These are phyloP conservation scores for Actinopyga echinites DNA, from an alignment of 53 echinoderm and acorn worm species.

Conservation along the genomic window DNA sequence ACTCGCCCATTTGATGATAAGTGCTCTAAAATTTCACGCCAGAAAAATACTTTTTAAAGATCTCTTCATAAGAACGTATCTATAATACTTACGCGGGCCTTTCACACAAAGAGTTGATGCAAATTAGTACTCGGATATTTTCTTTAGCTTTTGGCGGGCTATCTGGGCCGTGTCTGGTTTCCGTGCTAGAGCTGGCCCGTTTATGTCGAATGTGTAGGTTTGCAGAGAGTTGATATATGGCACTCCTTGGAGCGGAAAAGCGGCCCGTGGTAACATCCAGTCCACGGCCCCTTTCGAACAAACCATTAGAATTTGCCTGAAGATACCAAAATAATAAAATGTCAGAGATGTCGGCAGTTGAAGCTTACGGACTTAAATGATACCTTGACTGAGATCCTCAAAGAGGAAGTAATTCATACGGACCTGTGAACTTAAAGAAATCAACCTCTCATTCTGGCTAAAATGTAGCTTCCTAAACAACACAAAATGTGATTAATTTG, in stretches of 20 bases:
- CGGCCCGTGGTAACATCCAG: slow-evolving; percentile 89
- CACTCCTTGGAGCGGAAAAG: slow-evolving; percentile 84
- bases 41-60: too few relatives aligned
- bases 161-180: not conserved
- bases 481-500: too few relatives aligned
- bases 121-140: slow-evolving; percentile 78
- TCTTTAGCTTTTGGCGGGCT: slow-evolving; percentile 59
- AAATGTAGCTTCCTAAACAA: too few relatives aligned
- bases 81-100: slow-evolving; percentile 80
- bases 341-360: too few relatives aligned
- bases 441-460: too few relatives aligned
- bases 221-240: slow-evolving; percentile 93
- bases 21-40: too few relatives aligned
- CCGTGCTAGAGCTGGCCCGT: slow-evolving; percentile 56
- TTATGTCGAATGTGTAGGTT: slow-evolving; percentile 86
- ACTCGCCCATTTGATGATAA: too few relatives aligned
- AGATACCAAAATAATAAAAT: too few relatives aligned
- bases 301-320: slow-evolving; percentile 75
- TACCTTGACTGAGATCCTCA: not conserved
- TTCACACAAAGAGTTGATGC: slow-evolving; percentile 92
- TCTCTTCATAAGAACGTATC: too few relatives aligned
- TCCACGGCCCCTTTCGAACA: slow-evolving; percentile 81
- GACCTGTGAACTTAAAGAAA: not conserved
- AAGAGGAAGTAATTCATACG: not conserved
- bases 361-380: not conserved